Conservation (phyloP, 2,113 vertebrate genomes). For the Tringa solitaria region DNA sequence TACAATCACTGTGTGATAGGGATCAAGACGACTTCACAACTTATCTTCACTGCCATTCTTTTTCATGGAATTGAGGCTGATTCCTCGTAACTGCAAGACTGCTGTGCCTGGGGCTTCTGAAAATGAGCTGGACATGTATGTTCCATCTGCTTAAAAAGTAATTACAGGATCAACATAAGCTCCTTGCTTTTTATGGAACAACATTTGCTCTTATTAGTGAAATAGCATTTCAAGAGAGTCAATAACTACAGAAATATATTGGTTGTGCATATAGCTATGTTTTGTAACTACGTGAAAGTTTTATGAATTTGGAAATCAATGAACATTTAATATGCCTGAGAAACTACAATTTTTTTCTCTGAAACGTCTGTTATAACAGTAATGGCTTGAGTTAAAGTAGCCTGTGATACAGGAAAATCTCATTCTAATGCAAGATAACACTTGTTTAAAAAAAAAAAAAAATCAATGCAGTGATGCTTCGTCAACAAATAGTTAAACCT, state of each 20-base stretch:
- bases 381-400: not conserved
- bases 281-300: not conserved
- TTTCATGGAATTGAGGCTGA: not conserved
- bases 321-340: not conserved
- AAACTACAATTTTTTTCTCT: not conserved
- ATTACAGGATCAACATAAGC: constrained; percentile 40
- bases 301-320: not conserved
- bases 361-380: not conserved
- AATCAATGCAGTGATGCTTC: not conserved
- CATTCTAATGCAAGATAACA: not conserved
- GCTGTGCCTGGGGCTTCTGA: not conserved
- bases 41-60: not conserved
- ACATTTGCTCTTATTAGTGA: constrained; percentile 7
- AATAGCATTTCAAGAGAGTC: not conserved
- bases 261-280: not conserved
- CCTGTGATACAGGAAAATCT: not conserved
- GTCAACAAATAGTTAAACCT: not conserved
- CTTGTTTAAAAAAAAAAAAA: not conserved
- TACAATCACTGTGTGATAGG: not conserved
- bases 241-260: not conserved
- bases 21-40: not conserved
- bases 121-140: not conserved
- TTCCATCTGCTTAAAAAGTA: constrained; percentile 16
- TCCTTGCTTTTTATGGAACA: constrained; percentile 20
- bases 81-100: not conserved